A percentile compares a stretch with the other conserved stretches of the same genome.
These are phyloP conservation scores for Clavelina lepadiformis DNA, from an alignment of 23 tunicate genomes.

Conservation along the genomic window DNA sequence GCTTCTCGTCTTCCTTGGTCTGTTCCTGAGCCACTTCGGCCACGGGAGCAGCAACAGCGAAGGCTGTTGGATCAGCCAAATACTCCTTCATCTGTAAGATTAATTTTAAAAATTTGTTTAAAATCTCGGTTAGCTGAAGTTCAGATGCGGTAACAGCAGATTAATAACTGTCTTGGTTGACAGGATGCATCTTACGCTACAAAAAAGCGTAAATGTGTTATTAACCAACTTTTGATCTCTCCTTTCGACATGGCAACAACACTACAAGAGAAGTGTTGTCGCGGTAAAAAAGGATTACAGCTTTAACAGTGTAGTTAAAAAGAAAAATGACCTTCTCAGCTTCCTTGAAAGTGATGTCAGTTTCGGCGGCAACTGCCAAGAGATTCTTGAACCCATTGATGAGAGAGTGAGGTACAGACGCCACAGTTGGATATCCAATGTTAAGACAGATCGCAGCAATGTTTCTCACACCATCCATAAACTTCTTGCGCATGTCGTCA, in stretches of 20 bases:
- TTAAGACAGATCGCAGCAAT: slow-evolving; percentile 86
- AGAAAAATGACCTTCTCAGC: slow-evolving; percentile 63
- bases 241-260: slow-evolving; percentile 13
- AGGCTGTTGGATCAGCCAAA: slow-evolving; percentile 97
- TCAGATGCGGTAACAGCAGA: too few relatives aligned
- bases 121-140: too few relatives aligned
- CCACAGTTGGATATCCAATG: slow-evolving; percentile 99
- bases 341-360: slow-evolving; percentile 98
- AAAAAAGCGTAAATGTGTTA: slow-evolving; percentile 8
- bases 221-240: background rate
- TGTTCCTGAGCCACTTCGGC: slow-evolving; percentile 43
- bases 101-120: background rate
- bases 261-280: background rate
- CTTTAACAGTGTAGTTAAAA: background rate
- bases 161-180: too few relatives aligned
- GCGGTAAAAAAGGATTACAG: slow-evolving; percentile 14
- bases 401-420: slow-evolving; percentile 97
- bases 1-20: slow-evolving; percentile 50
- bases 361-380: slow-evolving; percentile 97
- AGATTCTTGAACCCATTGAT: slow-evolving; percentile 99
- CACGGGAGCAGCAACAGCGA: slow-evolving; percentile 82
- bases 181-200: slow-evolving; percentile 6
- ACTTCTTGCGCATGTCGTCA: slow-evolving; percentile 82
- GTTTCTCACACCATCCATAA: slow-evolving; percentile 70
- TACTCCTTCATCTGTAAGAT: slow-evolving; percentile 85